These are phyloP conservation scores for Drosophila meridionalis DNA, from an alignment of 2,888 invertebrate species.

Conservation along the genomic window DNA sequence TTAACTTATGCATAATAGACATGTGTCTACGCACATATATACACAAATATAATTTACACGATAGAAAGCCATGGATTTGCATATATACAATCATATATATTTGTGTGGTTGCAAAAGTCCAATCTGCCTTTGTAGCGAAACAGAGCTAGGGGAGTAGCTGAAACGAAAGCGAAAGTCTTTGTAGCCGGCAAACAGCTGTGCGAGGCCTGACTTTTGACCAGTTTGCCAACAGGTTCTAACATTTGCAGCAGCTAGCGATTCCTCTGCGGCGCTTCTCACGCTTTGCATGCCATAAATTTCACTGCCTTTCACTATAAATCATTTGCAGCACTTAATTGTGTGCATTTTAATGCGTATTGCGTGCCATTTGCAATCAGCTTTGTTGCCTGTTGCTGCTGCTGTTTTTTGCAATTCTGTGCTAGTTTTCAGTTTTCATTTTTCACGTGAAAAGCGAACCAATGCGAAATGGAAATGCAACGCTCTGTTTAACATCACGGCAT, in stretches of 20 bases:
- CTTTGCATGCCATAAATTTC: constrained; percentile 78
- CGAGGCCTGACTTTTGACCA: constrained; percentile 16
- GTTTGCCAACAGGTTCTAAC: constrained; percentile 1
- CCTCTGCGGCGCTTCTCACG: constrained; percentile 58
- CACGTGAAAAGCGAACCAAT: constrained; percentile 47
- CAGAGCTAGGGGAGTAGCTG: constrained; percentile 16
- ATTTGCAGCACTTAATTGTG: constrained; percentile 70
- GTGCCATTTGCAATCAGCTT: constrained; percentile 63
- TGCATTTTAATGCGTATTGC: constrained; percentile 78
- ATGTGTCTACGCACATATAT: neutral
- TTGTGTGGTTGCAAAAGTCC: constrained; percentile 37
- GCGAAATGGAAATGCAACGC: constrained; percentile 69
- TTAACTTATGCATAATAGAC: constrained; percentile 25
- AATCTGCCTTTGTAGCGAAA: neutral
- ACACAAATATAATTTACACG: constrained; percentile 43
- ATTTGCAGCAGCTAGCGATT: constrained; percentile 8
- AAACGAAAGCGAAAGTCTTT: constrained; percentile 64
- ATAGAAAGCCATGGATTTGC: constrained; percentile 72
- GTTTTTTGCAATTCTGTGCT: constrained; percentile 64
- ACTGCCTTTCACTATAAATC: constrained; percentile 79
- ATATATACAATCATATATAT: neutral
- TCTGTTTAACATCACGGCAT: constrained; percentile 65
- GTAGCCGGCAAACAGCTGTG: constrained; percentile 23
- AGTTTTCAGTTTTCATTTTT: constrained; percentile 53
- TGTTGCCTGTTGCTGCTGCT: neutral